Base-by-base conservation (phyloP, 1,140 invertebrate genomes). In the Drosophila pachea region DNA sequence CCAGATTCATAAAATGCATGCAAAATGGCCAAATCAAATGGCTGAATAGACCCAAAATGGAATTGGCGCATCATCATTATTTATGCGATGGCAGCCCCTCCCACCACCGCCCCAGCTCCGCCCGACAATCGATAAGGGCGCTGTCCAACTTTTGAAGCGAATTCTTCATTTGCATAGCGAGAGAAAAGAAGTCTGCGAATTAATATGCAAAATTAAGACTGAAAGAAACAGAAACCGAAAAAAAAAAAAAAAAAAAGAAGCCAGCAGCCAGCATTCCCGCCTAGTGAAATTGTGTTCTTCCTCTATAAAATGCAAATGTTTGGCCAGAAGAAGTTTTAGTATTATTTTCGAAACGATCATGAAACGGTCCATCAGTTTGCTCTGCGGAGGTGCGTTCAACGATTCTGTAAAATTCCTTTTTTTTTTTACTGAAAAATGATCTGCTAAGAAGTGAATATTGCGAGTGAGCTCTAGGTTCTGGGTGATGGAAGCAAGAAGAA, bases 21-120 rank as follows among this genome's bases (percentile, higher is more conserved):
- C 76, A 79, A 76, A 76, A 76, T 76, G 74, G 66, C 65, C 59
- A 64, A 64, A 64, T 68, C 43, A 68, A 68, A 68, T 63, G 60
- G 59, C 62, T 68, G 68, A 69, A 69, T 58, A 64, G 61, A 65
- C 43, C 72, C 45, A 11, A 47, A 16, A 47, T 11, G 45, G 11
- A 66, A 69, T 71, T 79, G 70, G 78, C 72, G 64, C 74, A 78
- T 83, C 75, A 83, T 83, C 78, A 73, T 82, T 74, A 82, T 74
- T 74, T 77, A 82, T 77, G 76, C 78, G 67, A 29, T 36, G 22
- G 16, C 12, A 22, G 36, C 11, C 36, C 31, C 42, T 4, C 38
- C 38, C 38, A 42, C n/a, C 38, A n/a, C n/a, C n/a, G n/a, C n/a
- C n/a, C n/a, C n/a, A n/a, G n/a, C n/a, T n/a, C 6, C 5, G 14